Evolutionary conservation across 2,888 invertebrate genomes (phyloP), one percentile per base, ranked within the genome.

Genomic region (Petrolisthes cinctipes): DNA sequence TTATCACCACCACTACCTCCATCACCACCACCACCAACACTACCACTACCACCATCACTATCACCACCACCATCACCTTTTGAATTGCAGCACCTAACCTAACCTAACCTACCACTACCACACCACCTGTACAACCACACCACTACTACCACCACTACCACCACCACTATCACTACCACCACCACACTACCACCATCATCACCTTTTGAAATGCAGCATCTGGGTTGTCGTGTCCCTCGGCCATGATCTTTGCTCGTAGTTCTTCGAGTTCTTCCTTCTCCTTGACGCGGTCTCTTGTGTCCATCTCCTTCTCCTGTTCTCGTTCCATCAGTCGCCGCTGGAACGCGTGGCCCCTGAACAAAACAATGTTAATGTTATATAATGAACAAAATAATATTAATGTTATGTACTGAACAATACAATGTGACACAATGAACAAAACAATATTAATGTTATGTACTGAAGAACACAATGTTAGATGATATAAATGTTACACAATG

Each of bases 241-340:
- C 93, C 90, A 93, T 91, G 82, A 97, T 95, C 92, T 96, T 95
- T 90, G 94, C 94, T 92, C 95, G 95, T 86, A 99, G 94, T 92
- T 97, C 96, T 91, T 96, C 96, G 91, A 98, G 94, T 93, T 98
- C 98, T 92, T 96, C 96, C 92, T 95, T 95, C 93, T 99, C 99
- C 92, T 95, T 96, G 92, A 95, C 95, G 20, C 98, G 94, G 94
- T 99, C 99, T 92, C 97, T 95, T 80, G 95, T 96, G 93, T 99
- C 99, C 7, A 95, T 94, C 93, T 98, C 98, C 5, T 98, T 97
- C 93, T 99, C 99, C 91, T 97, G 95, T 91, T 98, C 97, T 91
- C 99, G 95, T 92, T 98, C 98, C 66, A 96, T 96, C 86, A 98
- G 94, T n/a, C 99, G 95, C 90, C 97, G 95, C 92, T 97, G 96